Evolutionary conservation across 2,888 invertebrate species (phyloP).

Genomic region (Drosophila pegasa): DNA sequence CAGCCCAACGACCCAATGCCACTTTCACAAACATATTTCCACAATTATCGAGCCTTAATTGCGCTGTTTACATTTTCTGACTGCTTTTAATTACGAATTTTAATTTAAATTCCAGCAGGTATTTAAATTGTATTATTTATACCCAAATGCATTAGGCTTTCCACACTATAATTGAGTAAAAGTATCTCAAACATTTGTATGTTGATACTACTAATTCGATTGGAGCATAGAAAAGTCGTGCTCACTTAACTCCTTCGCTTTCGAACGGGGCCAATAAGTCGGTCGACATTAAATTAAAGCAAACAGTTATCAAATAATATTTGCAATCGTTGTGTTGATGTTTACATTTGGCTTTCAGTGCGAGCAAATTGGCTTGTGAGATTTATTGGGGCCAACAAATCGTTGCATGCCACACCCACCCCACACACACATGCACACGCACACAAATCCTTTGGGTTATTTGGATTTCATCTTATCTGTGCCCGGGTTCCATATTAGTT

Average conservation of each 20-base stretch:
- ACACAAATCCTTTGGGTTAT: constrained; percentile 14
- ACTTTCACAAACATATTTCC: constrained; percentile 1
- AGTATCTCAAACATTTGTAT: no score
- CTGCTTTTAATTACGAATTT: constrained; percentile 13
- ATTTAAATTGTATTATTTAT: background rate
- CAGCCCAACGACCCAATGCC: background rate
- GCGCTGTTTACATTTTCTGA: constrained; percentile 6
- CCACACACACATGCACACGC: background rate
- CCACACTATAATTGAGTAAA: no score
- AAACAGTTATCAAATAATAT: constrained; percentile 13
- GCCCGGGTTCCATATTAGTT: constrained; percentile 6
- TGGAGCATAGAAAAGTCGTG: no score
- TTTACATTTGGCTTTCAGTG: constrained; percentile 11
- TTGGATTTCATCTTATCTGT: constrained; percentile 17
- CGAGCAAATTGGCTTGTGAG: background rate
- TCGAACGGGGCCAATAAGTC: background rate
- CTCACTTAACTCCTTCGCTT: no score
- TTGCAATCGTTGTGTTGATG: constrained; percentile 12
- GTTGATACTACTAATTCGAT: no score
- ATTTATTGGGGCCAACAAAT: constrained; percentile 1
- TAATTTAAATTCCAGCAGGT: constrained; percentile 1
- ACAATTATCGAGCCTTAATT: constrained; percentile 15
- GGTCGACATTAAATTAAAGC: background rate
- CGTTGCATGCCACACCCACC: background rate
- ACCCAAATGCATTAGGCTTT: no score